Percentiles rank a stretch among this genome's conserved stretches.
phyloP scores from a whole-genome alignment of 37 sponge, comb jelly and placozoan species.

The Cladorhizidae sp. region DNA sequence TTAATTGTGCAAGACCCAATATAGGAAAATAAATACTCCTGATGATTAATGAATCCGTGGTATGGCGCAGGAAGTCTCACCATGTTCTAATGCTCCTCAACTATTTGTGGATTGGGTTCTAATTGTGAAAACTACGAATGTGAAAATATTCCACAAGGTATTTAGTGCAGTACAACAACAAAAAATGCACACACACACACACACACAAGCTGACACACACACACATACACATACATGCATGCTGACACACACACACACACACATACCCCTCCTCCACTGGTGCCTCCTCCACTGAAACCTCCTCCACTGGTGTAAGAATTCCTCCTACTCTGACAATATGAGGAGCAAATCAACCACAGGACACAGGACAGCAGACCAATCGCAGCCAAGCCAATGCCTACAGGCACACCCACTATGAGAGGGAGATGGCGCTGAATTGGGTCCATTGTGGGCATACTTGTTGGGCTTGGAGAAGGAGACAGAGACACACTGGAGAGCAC shows the following conservation, averaged over 20 bases:
- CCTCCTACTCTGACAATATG: constrained; percentile 18
- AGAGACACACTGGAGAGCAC: constrained; percentile 1
- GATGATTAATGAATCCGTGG: no score
- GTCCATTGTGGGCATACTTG: constrained; percentile 17
- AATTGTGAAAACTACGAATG: no score
- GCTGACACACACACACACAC: background rate
- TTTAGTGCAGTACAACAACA: no score
- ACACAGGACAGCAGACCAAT: constrained; percentile 8
- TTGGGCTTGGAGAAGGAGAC: background rate
- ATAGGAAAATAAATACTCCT: no score
- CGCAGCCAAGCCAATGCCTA: constrained; percentile 28
- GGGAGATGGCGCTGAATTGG: constrained; percentile 30
- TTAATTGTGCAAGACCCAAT: no score
- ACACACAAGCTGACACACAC: no score
- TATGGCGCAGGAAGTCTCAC: no score
- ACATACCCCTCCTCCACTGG: background rate
- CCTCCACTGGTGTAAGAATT: background rate
- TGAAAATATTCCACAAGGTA: no score
- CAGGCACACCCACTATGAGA: constrained; percentile 49
- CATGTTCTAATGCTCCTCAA: no score
- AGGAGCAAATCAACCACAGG: constrained; percentile 23
- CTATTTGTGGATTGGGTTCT: no score
- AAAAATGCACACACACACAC: no score
- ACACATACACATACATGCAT: no score
- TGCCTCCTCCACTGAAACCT: background rate